phyloP scores from a whole-genome alignment of 2,888 invertebrate species.

The Girardia tigrina region DNA sequence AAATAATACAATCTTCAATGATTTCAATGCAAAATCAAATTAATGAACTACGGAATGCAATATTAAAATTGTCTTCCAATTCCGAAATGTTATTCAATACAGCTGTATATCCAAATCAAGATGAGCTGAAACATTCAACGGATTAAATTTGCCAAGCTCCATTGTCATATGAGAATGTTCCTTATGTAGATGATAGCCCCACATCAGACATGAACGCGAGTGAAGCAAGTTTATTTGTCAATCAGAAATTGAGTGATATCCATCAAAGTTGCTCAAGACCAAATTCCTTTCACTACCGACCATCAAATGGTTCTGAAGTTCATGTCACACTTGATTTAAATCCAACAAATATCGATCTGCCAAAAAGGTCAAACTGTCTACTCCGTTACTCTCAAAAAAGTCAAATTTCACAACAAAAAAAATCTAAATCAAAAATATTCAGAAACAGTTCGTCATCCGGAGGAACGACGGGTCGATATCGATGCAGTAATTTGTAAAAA shows the following conservation, averaged over 20 bases:
- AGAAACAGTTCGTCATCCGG: conserved; percentile 7
- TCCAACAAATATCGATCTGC: conserved; percentile 10
- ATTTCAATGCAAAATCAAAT: conserved; percentile 17
- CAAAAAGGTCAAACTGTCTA: neutral
- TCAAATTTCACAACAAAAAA: neutral
- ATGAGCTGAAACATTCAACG: neutral
- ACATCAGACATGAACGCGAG: neutral
- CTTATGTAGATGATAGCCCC: neutral
- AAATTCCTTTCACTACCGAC: neutral
- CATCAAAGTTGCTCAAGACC: neutral
- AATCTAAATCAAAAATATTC: conserved; percentile 10
- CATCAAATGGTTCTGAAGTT: neutral
- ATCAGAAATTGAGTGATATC: neutral
- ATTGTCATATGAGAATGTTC: conserved; percentile 11
- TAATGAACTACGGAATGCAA: conserved; percentile 8
- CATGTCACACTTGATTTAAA: conserved; percentile 7
- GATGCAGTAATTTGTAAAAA: conserved; percentile 3
- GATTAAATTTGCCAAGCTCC: neutral
- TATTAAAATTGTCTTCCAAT: conserved; percentile 2
- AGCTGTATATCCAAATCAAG: neutral
- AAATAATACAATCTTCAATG: neutral
- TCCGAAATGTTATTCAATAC: conserved; percentile 6
- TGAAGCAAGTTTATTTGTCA: neutral
- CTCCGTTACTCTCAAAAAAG: neutral
- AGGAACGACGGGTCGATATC: neutral